phyloP scores from a whole-genome alignment of 53 echinoderm and acorn worm genomes.

The Antedon mediterranea region DNA sequence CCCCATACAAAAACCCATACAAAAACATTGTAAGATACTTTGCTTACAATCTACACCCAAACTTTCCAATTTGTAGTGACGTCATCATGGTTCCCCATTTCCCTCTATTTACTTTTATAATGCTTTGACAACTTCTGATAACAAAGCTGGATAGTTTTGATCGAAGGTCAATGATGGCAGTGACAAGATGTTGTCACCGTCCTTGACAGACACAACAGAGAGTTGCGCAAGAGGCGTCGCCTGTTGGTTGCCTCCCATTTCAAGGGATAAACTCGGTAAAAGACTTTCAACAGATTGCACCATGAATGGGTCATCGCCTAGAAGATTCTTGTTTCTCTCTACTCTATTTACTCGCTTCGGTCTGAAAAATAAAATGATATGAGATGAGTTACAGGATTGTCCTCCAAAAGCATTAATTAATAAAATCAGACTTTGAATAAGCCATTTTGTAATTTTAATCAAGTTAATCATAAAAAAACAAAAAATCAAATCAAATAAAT shows the following conservation, averaged over 20 bases:
- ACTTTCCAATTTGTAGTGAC: too few species aligned
- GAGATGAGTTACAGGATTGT: too few species aligned
- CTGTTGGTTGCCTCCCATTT: conserved; percentile 42
- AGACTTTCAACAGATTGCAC: conserved; percentile 76
- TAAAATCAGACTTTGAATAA: too few species aligned
- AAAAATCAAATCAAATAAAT: too few species aligned
- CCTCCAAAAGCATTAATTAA: too few species aligned
- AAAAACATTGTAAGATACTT: too few species aligned
- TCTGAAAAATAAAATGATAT: background rate
- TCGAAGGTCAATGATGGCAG: conserved; percentile 83
- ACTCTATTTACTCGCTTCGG: background rate
- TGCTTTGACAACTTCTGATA: conserved; percentile 93
- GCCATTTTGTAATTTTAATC: too few species aligned
- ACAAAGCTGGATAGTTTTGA: conserved; percentile 80
- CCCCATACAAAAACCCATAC: too few species aligned
- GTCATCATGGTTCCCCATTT: too few species aligned
- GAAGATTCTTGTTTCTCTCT: conserved; percentile 30
- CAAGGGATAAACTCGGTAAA: conserved; percentile 68
- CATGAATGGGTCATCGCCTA: conserved; percentile 85
- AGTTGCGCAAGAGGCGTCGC: conserved; percentile 64
- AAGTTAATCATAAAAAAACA: too few species aligned
- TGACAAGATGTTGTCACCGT: conserved; percentile 64
- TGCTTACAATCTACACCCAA: too few species aligned
- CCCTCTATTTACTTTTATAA: conserved; percentile 28
- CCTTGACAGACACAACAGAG: conserved; percentile 66